A percentile compares a stretch with the other conserved stretches of the same genome.
Conservation (phyloP, 2,888 invertebrate genomes). For the Octonoba sinensis region DNA sequence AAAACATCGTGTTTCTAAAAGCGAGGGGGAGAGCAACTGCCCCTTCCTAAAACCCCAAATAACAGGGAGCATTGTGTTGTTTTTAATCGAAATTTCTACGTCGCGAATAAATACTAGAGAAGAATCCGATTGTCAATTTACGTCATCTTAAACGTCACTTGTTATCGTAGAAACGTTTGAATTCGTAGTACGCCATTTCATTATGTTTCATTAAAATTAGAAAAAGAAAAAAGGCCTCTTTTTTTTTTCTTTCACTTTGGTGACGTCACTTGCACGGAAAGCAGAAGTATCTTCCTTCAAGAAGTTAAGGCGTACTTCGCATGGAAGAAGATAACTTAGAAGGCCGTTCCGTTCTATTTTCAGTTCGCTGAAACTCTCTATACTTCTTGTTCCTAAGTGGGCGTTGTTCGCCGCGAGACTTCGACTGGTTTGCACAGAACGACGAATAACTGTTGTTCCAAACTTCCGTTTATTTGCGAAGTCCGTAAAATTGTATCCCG, state of each 20-base stretch:
- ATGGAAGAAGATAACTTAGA: slow-evolving; percentile 39
- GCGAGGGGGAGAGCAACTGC: no score
- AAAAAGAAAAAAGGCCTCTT: slow-evolving; percentile 14
- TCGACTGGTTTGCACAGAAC: no score
- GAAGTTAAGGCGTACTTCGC: slow-evolving; percentile 8
- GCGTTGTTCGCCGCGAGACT: slow-evolving; percentile 19
- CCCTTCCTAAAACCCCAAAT: no score
- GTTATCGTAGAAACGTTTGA: slow-evolving; percentile 17
- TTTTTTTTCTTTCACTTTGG: slow-evolving; percentile 7
- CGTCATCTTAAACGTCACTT: slow-evolving; percentile 37
- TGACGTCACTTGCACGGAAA: slow-evolving; percentile 20
- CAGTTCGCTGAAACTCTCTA: slow-evolving; percentile 13
- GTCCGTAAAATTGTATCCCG: background rate
- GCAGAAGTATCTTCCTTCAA: no score
- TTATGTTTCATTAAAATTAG: slow-evolving; percentile 11
- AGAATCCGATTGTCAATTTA: background rate
- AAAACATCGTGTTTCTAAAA: no score
- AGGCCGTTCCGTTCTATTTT: slow-evolving; percentile 45
- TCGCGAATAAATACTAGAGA: no score
- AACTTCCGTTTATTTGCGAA: slow-evolving; percentile 1
- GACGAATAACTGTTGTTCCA: slow-evolving; percentile 20
- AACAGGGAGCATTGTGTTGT: no score
- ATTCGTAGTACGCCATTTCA: slow-evolving; percentile 32
- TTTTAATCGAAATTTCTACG: no score
- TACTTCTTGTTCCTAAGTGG: slow-evolving; percentile 25